Conservation (phyloP, 1,140 invertebrate species). For the Hylaeus anthracinus region DNA sequence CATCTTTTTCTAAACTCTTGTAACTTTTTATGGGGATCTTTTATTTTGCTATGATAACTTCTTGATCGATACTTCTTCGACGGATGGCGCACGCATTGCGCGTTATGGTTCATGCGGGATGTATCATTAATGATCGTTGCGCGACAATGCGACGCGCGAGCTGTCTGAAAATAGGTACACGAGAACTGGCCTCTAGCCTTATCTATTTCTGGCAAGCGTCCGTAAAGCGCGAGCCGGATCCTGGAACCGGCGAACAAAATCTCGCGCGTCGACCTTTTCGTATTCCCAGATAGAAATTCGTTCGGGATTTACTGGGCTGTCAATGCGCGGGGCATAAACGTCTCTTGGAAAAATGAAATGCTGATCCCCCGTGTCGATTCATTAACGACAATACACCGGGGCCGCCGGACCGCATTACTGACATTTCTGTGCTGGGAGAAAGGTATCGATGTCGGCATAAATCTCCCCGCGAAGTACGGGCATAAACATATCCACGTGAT, state of each 20-base stretch:
- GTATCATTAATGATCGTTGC: constrained; percentile 44
- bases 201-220: constrained; percentile 16
- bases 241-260: constrained; percentile 6
- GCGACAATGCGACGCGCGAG: constrained; percentile 24
- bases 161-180: constrained; percentile 42
- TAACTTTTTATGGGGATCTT: too few relatives aligned
- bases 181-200: constrained; percentile 4
- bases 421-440: constrained; percentile 59
- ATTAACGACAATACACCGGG: constrained; percentile 54
- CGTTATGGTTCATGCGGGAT: constrained; percentile 4
- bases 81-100: not conserved
- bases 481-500: constrained; percentile 56
- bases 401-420: constrained; percentile 43
- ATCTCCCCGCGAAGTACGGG: constrained; percentile 47
- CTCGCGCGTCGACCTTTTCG: not conserved
- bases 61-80: too few relatives aligned
- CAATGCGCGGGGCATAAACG: constrained; percentile 23
- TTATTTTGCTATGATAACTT: too few relatives aligned
- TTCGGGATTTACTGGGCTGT: constrained; percentile 35
- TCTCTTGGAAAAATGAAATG: constrained; percentile 47
- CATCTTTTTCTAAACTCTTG: too few relatives aligned
- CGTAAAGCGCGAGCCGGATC: constrained; percentile 2
- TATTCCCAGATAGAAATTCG: not conserved
- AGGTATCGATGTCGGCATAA: constrained; percentile 58
- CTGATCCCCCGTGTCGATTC: constrained; percentile 42